These are phyloP conservation scores for Oncorhynchus gorbuscha DNA, from an alignment of 2,113 vertebrate genomes.

Conservation along the genomic window DNA sequence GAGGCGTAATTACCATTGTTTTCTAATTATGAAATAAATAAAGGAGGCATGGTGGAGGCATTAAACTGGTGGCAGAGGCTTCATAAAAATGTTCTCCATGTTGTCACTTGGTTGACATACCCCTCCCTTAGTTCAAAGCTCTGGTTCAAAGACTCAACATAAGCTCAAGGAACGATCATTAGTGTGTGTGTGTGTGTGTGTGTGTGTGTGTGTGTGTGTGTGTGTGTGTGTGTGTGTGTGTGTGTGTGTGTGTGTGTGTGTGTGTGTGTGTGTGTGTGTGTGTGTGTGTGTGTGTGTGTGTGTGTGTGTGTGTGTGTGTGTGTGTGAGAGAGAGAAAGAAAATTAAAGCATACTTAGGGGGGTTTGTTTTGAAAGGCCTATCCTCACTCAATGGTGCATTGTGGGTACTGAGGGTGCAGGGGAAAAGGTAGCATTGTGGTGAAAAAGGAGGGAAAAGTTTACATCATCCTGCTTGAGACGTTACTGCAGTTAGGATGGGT, in stretches of 20 bases:
- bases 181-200: not conserved
- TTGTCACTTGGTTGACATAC: not conserved
- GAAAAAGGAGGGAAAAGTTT: too few species aligned
- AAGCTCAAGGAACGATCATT: not conserved
- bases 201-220: too few species aligned
- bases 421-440: too few species aligned
- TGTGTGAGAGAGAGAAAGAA: not conserved
- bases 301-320: too few species aligned
- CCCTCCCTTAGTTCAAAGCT: not conserved
- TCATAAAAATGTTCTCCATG: slow-evolving; percentile 5
- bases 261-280: not conserved
- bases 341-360: not conserved
- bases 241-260: not conserved
- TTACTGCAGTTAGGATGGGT: too few species aligned
- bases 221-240: not conserved
- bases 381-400: not conserved
- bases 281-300: not conserved
- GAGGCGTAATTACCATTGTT: slow-evolving; percentile 9
- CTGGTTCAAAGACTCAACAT: not conserved
- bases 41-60: slow-evolving; percentile 7
- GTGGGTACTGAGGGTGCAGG: not conserved
- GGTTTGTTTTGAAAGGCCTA: not conserved
- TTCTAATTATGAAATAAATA: slow-evolving; percentile 17
- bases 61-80: not conserved
- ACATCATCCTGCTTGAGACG: too few species aligned